Percentiles rank a stretch among this genome's conserved stretches.
Conservation (phyloP, 2,888 invertebrate genomes). For the Pachliopta kotzebuea region DNA sequence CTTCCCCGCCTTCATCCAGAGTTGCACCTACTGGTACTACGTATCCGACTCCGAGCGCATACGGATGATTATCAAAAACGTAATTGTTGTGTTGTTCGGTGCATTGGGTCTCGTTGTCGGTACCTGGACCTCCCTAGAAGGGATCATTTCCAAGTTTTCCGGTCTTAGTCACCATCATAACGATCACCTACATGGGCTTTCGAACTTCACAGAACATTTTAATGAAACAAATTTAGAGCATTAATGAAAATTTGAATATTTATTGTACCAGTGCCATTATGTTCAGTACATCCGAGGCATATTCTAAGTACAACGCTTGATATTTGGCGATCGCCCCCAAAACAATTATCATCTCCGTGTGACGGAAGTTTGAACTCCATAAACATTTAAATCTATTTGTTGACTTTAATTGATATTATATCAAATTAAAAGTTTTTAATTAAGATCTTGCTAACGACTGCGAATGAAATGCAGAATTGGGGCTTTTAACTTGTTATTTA, state of each 20-base stretch:
- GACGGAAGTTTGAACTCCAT: neutral
- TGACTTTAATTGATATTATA: neutral
- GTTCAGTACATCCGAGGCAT: conserved; percentile 42
- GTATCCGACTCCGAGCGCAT: conserved; percentile 76
- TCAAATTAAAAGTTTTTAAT: neutral
- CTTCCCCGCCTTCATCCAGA: conserved; percentile 94
- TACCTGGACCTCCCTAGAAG: conserved; percentile 84
- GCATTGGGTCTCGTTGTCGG: conserved; percentile 84
- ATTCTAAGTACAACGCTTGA: conserved; percentile 38
- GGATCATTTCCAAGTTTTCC: conserved; percentile 81
- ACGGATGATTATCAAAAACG: conserved; percentile 82
- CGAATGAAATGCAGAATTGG: conserved; percentile 14
- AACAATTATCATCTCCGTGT: neutral
- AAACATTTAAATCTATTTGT: neutral
- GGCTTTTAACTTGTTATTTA: conserved; percentile 19
- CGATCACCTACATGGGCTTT: neutral
- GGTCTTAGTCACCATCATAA: conserved; percentile 30
- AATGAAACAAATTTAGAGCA: conserved; percentile 38
- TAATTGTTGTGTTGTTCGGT: conserved; percentile 83
- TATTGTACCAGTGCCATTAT: conserved; percentile 48
- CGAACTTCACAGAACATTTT: conserved; percentile 35
- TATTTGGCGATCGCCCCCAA: neutral
- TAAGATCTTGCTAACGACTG: neutral
- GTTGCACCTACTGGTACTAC: conserved; percentile 89
- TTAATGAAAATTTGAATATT: conserved; percentile 28